Base-by-base conservation (phyloP, 2,888 invertebrate genomes). In the Aleiodes leptofemur region DNA sequence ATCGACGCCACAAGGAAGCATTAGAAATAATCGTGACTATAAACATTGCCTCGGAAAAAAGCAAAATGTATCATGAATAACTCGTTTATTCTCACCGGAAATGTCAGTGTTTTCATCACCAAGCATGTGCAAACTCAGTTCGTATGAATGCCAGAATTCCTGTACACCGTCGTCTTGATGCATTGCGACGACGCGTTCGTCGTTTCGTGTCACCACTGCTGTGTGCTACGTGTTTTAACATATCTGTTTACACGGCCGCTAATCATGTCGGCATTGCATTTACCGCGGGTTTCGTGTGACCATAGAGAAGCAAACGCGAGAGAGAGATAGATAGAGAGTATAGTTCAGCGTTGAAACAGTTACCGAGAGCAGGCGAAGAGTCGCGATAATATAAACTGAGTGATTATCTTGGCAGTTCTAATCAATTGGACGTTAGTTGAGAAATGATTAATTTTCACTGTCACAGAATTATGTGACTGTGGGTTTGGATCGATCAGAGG, bases 191-290 rank as follows among this genome's bases (percentile, higher is more conserved):
- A 84, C 82, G 80, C 79, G 83, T 68, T 80, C 81, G 81, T 83
- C 81, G 79, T 73, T 81, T 77, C 81, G 78, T 86, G 87, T 86
- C 86, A 86, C 83, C 85, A 80, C 82, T 79, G 79, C 43, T 11
- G 34, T 68, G 31, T 51, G 51, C 31, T 82, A 82, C 86, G 80
- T 85, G 86, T 88, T 86, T 86, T 84, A 87, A 87, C 87, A 86
- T 89, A 88, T 87, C 85, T 86, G 85, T 86, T 87, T 88, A 88
- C 88, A 87, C 85, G 87, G 81, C 81, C 83, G 87, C 87, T 87
- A 87, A 88, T 88, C 88, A 87, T 83, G 84, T 84, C 83, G 61
- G 74, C 78, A 73, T 78, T 76, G 72, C 79, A 75, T 80, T 76
- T 68, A 73, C 72, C 43, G 77, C 73, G 71, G 43, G 77, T 76